phyloP scores from a whole-genome alignment of 2,113 vertebrate genomes.

The Podarcis raffonei region DNA sequence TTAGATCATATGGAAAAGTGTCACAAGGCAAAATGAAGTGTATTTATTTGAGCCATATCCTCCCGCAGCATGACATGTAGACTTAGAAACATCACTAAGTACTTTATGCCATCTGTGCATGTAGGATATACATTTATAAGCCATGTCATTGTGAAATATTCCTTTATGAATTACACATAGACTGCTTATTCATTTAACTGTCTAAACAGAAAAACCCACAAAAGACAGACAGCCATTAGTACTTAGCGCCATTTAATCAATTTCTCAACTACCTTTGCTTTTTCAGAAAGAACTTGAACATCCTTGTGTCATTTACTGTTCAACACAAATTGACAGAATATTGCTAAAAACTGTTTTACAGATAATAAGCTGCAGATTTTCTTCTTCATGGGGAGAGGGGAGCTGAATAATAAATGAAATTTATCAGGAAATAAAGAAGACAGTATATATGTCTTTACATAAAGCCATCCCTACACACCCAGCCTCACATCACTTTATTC shows the following conservation, averaged over 20 bases:
- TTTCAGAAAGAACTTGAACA: constrained; percentile 19
- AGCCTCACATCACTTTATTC: too few species aligned
- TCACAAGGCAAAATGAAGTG: constrained; percentile 77
- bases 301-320: constrained; percentile 28
- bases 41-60: constrained; percentile 77
- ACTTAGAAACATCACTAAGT: constrained; percentile 75
- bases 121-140: constrained; percentile 61
- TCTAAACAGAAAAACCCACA: constrained; percentile 46
- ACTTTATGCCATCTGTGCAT: constrained; percentile 79
- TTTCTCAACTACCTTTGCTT: constrained; percentile 19
- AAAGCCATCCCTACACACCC: background rate
- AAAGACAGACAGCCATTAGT: constrained; percentile 41
- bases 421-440: background rate
- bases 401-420: background rate
- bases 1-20: constrained; percentile 78
- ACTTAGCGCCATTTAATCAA: constrained; percentile 29
- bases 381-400: background rate
- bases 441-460: background rate
- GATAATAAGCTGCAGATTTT: background rate
- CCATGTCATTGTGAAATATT: constrained; percentile 62
- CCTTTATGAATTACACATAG: constrained; percentile 58
- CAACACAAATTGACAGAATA: constrained; percentile 23
- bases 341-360: background rate
- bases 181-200: constrained; percentile 55
- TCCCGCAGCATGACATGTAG: constrained; percentile 71